These are phyloP conservation scores for Trichopoda pennipes DNA, from an alignment of 2,888 invertebrate genomes.

Conservation along the genomic window DNA sequence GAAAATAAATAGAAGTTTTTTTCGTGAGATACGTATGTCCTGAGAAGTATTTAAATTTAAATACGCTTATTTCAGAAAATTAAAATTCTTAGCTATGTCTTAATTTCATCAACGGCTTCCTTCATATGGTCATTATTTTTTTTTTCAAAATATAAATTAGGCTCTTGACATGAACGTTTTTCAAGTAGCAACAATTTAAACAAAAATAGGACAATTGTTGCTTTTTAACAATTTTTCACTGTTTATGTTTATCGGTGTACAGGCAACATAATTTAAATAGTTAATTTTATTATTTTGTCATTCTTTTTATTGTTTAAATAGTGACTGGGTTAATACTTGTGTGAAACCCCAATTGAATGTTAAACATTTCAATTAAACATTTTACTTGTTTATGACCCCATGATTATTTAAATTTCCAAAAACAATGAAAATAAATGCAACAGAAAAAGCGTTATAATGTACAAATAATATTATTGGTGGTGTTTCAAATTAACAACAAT, in stretches of 20 bases:
- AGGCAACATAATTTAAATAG: slow-evolving; percentile 22
- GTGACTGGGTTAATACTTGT: slow-evolving; percentile 22
- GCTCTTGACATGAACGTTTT: not conserved
- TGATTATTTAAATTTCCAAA: slow-evolving; percentile 55
- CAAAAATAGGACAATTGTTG: slow-evolving; percentile 32
- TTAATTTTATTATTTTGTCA: slow-evolving; percentile 44
- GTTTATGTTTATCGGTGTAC: slow-evolving; percentile 2
- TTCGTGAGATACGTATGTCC: too few species aligned
- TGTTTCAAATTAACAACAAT: slow-evolving; percentile 56
- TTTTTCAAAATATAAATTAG: not conserved
- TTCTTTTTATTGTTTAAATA: not conserved
- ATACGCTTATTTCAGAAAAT: too few species aligned
- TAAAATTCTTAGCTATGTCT: too few species aligned
- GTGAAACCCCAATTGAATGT: slow-evolving; percentile 51
- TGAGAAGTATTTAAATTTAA: too few species aligned
- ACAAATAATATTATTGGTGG: slow-evolving; percentile 57
- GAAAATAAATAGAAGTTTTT: too few species aligned
- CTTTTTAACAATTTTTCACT: not conserved
- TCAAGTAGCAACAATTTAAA: not conserved
- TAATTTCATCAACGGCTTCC: not conserved
- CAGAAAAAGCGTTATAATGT: slow-evolving; percentile 22
- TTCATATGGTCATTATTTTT: not conserved
- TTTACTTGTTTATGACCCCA: slow-evolving; percentile 53
- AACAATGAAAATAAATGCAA: not conserved
- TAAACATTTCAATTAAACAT: slow-evolving; percentile 62